Evolutionary conservation across 2,113 vertebrate genomes (phyloP), one percentile per base, ranked within the genome.

Genomic region (Apaloderma vittatum): DNA sequence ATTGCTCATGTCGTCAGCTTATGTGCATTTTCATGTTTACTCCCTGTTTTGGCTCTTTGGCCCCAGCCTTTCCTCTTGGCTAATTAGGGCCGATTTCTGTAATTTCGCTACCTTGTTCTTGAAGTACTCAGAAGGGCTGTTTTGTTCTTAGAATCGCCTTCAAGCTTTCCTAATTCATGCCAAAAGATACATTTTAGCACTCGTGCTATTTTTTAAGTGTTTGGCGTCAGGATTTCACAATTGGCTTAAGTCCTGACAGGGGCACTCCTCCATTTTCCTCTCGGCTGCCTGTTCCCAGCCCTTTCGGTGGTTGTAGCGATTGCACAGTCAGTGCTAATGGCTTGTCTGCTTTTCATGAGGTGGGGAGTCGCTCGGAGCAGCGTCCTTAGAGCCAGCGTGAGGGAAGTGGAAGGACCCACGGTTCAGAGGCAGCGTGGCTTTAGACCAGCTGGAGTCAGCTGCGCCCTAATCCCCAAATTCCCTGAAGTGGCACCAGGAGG

Each of bases 71-170:
- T 81, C 43, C 43, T 75, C 36, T n/a, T 55, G 36, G 14, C 61
- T 75, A 52, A 75, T 61, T 48, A 36, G 48, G 37, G 48, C 26
- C 0, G 0, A 30, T 59, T 74, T 59, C 73, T 23, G 9, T 65
- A 8, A 30, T 51, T 89, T 65, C 52, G 43, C 57, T 84, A 21
- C 66, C 48, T 89, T 63, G 52, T 65, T 93, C 89, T 32, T 78
- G 40, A 79, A 77, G 65, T 81, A 92, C 76, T 78, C 8, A 12
- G 72, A 86, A 86, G 19, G 65, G 21, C 32, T 43, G 19, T 48
- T 86, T 62, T 49, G 20, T 90, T 96, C 91, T 70, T 92, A 71
- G 93, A 91, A 74, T 54, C 74, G 61, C 76, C 30, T 72, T 84
- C 6, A 6, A 78, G 26, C 59, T 75, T 83, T 86, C 83, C 57